Evolutionary conservation across 2,888 invertebrate genomes (phyloP).

Genomic region (Scaptomyza polygonia): DNA sequence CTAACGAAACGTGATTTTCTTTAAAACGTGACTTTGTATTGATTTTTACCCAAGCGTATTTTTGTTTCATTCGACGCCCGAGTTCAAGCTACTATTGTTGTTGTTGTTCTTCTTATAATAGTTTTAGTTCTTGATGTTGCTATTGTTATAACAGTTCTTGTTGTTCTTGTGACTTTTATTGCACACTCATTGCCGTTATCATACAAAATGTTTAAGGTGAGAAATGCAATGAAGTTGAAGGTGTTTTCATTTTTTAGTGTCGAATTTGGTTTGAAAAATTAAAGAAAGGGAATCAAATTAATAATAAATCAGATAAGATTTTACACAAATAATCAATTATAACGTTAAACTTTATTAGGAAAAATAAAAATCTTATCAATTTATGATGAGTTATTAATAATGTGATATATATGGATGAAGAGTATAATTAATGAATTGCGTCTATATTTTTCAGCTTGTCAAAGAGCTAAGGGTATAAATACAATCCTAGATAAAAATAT

Average conservation of each 20-base stretch:
- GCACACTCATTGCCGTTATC: constrained; percentile 53
- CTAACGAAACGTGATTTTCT: constrained; percentile 83
- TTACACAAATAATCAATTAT: neutral
- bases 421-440: too few species aligned
- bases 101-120: constrained; percentile 32
- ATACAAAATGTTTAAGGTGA: constrained; percentile 41
- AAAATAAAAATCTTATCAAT: neutral
- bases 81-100: constrained; percentile 58
- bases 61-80: constrained; percentile 69
- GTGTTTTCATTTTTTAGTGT: neutral
- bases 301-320: neutral
- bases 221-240: constrained; percentile 21
- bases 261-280: neutral
- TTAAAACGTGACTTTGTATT: constrained; percentile 84
- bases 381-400: too few species aligned
- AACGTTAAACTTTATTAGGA: neutral
- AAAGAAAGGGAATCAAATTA: neutral
- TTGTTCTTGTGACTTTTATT: constrained; percentile 44
- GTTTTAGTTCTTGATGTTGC: constrained; percentile 33
- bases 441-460: too few species aligned
- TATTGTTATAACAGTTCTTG: constrained; percentile 24
- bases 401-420: too few species aligned
- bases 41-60: constrained; percentile 79
- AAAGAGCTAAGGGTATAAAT: neutral
- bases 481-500: neutral